Evolutionary conservation across 2,888 invertebrate genomes (phyloP), one percentile per base, ranked within the genome.

Genomic region (Electrophaes corylata): DNA sequence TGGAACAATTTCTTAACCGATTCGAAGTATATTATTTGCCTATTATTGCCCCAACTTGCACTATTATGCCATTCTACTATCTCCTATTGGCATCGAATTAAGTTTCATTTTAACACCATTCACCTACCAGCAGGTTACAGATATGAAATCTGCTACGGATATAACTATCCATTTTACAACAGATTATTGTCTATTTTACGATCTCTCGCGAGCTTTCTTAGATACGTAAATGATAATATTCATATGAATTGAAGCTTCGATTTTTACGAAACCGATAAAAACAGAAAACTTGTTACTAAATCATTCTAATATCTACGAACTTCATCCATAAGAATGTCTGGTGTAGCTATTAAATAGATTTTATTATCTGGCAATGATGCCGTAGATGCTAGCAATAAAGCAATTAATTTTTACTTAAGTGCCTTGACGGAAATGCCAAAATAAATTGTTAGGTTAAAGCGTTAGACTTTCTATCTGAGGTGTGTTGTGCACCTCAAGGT

Each of bases 31-130:
- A n/a, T n/a, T n/a, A n/a, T n/a, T n/a, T n/a, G n/a, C n/a, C n/a
- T n/a, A n/a, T n/a, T 52, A 62, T 62, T 65, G 64, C 47, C 39
- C 55, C 60, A 65, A 60, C 62, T 52, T 33, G 62, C 64, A 70
- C 68, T 67, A 68, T 72, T 74, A 72, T 60, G 59, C 64, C 64
- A 62, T 75, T 67, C 69, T 70, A 67, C 68, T 70, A 72, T 74
- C 76, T 73, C 59, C 70, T 72, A 71, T 71, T 63, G 63, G 52
- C 67, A 72, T 70, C 67, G 62, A 70, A 64, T 67, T 67, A 67
- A 70, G 53, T 50, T 53, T 46, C 0, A 10, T 29, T 29, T 29
- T 3, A 29, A 29, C 26, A 29, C 26, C 10, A 29, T 29, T 29
- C 2, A 10, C 26, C 26, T 6, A 26, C 1, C 0, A 4, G 26